Percentiles rank a stretch among this genome's conserved stretches.
Evolutionary conservation across 2,113 vertebrate species (phyloP).

Genomic region (Forbesichthys papilliferus): DNA sequence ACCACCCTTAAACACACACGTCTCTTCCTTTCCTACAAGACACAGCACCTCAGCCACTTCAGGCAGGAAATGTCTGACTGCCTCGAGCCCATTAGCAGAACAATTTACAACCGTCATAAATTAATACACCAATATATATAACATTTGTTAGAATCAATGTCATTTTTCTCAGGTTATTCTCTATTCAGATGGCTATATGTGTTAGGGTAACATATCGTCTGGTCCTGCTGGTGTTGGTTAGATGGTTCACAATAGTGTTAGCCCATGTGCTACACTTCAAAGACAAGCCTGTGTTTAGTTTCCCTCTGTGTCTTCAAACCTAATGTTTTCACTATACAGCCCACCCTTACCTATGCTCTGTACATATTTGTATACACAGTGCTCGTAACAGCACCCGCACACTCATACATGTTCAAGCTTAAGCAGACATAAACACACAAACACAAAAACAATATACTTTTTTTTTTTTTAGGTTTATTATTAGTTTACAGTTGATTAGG

Average conservation of each 20-base stretch:
- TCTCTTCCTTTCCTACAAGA: neutral
- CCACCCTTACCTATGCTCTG: slow-evolving; percentile 13
- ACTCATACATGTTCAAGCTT: neutral
- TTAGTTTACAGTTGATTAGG: too few species aligned
- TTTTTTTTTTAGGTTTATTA: too few species aligned
- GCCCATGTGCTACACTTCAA: slow-evolving; percentile 57
- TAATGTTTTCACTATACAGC: slow-evolving; percentile 66
- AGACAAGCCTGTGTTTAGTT: slow-evolving; percentile 64
- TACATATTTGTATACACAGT: slow-evolving; percentile 35
- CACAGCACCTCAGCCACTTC: neutral
- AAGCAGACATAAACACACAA: slow-evolving; percentile 2
- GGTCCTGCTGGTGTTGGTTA: slow-evolving; percentile 37
- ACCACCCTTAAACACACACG: slow-evolving; percentile 12
- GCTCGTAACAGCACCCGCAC: neutral
- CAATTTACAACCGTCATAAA: slow-evolving; percentile 34
- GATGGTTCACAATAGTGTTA: slow-evolving; percentile 56
- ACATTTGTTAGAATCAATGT: neutral
- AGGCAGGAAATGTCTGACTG: slow-evolving; percentile 42
- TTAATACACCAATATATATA: neutral
- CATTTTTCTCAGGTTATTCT: slow-evolving; percentile 12
- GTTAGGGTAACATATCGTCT: neutral
- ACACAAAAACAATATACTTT: neutral
- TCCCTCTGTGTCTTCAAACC: slow-evolving; percentile 64
- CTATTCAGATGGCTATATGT: slow-evolving; percentile 2
- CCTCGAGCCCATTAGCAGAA: slow-evolving; percentile 40